Evolutionary conservation across 1,140 invertebrate genomes (phyloP).

Genomic region (Arion vulgaris): DNA sequence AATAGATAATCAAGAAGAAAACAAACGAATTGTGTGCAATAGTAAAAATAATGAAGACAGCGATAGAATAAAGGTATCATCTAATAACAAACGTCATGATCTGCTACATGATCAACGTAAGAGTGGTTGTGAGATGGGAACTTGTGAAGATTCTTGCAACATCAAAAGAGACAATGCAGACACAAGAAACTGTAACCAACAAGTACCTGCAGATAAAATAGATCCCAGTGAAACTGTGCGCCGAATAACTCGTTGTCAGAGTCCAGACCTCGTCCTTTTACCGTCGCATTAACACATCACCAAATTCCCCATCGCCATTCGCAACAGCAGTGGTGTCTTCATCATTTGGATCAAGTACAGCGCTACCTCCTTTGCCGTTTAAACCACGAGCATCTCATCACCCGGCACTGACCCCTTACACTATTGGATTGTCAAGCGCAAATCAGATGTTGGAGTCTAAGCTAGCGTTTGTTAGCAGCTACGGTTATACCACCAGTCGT

Average conservation of each 20-base stretch:
- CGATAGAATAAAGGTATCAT: no score
- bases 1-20: not conserved
- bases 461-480: constrained; percentile 24
- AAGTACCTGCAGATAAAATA: not conserved
- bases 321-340: not conserved
- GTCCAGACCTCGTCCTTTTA: constrained; percentile 25
- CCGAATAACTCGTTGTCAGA: not conserved
- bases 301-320: not conserved
- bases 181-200: not conserved
- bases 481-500: not conserved
- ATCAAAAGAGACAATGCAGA: not conserved
- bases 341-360: not conserved
- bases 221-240: not conserved
- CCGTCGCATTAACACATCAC: not conserved
- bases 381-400: constrained; percentile 23
- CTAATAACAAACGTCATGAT: no score
- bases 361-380: not conserved
- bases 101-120: no score
- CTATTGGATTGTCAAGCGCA: constrained; percentile 2
- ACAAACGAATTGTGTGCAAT: not conserved
- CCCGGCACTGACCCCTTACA: constrained; percentile 13
- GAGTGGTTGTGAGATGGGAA: no score
- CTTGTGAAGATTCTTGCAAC: not conserved
- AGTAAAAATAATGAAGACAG: not conserved
- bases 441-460: constrained; percentile 29